Base-by-base conservation (phyloP, 1,140 invertebrate species). In the Ips typographus region DNA sequence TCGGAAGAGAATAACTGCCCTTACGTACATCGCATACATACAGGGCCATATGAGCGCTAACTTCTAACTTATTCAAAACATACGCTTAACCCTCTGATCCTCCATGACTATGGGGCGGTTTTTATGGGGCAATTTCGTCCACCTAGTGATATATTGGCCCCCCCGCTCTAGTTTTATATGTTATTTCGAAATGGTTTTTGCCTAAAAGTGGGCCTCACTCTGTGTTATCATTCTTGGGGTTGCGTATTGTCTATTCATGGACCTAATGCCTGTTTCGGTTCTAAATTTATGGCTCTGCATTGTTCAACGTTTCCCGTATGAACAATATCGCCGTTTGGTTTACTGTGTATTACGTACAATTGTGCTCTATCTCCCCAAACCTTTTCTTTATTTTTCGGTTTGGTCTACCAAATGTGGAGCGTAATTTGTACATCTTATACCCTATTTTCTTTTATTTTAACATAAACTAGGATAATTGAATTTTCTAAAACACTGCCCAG, bases 31-130 rank as follows among this genome's bases (percentile, higher is more conserved):
- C 37, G 65, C 65, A 68, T 68, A 60, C 56, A 60, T 68, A 68
- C 40, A 4, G 8, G 40, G 40, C 65, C 58, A 66, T 66, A 66
- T 59, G 64, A 40, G 56, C 65, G 6, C 40, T 68, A 51, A 57
- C 58, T 52, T 53, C 42, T 68, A 68, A 68, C 56, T 60, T 68
- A 68, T 68, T 68, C 65, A 68, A 59, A 59, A 61, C 65, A 61
- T 68, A 60, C 65, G 57, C 65, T 61, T 61, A 68, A 59, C 65
- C 57, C 57, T 60, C 65, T 59, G 65, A 59, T 57, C 65, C 57
- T 61, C 57, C 53, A 53, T 61, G 57, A 56, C 44, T 53, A 59
- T 68, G 65, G 22, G 65, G 57, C 58, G 65, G 57, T 68, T 68
- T 68, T 68, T 68, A 68, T 61, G 56, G 58, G 2, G 43, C 65